Percentiles rank a stretch among this genome's conserved stretches.
Conservation (phyloP, 2,113 vertebrate genomes). For the Bubo scandiacus region DNA sequence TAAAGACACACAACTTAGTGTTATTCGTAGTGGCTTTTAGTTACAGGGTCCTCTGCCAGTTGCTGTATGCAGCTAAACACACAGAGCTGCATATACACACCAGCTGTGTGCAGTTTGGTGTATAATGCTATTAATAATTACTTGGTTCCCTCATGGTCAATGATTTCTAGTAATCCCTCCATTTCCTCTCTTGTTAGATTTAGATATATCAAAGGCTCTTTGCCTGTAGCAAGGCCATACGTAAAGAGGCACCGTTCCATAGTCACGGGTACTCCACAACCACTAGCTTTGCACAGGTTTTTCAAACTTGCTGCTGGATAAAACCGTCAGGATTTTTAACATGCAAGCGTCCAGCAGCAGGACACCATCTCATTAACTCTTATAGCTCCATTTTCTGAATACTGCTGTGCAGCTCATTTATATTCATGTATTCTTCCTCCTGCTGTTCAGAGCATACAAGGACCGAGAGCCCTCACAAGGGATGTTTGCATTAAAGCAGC, state of each 20-base stretch:
- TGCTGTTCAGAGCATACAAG: conserved; percentile 59
- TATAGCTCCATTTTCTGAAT: conserved; percentile 23
- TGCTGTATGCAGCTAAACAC: background rate
- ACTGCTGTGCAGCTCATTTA: conserved; percentile 36
- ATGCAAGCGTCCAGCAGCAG: conserved; percentile 21
- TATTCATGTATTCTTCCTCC: conserved; percentile 67
- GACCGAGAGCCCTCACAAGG: conserved; percentile 36
- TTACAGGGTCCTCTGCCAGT: background rate
- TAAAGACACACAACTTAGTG: background rate
- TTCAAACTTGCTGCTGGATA: conserved; percentile 20
- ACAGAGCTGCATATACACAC: background rate
- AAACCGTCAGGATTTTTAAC: conserved; percentile 55
- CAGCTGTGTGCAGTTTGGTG: background rate
- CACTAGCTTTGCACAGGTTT: background rate
- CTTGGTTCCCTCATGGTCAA: background rate
- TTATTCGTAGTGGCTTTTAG: background rate
- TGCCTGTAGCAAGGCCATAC: background rate
- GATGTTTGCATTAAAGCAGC: conserved; percentile 67
- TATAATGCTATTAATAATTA: background rate
- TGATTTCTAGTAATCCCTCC: background rate
- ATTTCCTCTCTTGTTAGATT: background rate
- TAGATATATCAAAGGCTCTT: background rate
- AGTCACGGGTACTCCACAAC: background rate
- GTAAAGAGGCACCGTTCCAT: background rate
- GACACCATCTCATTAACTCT: conserved; percentile 66